phyloP scores from a whole-genome alignment of 1,140 invertebrate genomes.

The Bombus pascuorum region DNA sequence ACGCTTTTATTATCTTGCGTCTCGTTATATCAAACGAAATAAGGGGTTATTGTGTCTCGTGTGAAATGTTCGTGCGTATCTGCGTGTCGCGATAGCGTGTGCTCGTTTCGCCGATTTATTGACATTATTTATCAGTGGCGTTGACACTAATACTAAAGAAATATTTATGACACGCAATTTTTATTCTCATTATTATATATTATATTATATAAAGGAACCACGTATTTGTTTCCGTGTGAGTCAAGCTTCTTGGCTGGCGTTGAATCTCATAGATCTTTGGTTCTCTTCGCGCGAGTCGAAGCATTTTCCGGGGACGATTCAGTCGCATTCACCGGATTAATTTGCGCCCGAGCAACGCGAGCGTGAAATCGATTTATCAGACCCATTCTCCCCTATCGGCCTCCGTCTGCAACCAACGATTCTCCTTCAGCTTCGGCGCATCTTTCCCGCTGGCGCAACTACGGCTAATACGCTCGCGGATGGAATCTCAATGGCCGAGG shows the following conservation, averaged over 20 bases:
- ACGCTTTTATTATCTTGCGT: not conserved
- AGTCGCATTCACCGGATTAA: conserved; percentile 61
- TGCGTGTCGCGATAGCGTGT: not conserved
- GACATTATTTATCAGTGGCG: not conserved
- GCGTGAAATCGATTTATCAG: conserved; percentile 61
- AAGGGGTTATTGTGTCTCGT: not conserved
- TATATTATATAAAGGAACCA: too few species aligned
- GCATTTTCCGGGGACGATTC: conserved; percentile 45
- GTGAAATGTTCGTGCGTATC: not conserved
- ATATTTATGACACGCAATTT: not conserved
- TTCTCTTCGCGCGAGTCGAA: conserved; percentile 4
- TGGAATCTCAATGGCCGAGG: conserved; percentile 17
- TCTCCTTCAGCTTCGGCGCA: not conserved
- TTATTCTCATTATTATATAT: too few species aligned
- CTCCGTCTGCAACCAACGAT: too few species aligned
- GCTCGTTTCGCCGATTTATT: conserved; percentile 1
- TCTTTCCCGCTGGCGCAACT: not conserved
- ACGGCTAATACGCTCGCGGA: not conserved
- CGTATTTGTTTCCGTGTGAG: not conserved
- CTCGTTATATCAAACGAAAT: conserved; percentile 12
- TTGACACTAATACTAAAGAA: not conserved
- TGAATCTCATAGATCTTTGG: conserved; percentile 41
- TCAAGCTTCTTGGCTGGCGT: conserved; percentile 28
- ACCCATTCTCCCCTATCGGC: not conserved
- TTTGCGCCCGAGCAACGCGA: conserved; percentile 42